A percentile compares a stretch with the other conserved stretches of the same genome.
phyloP scores from a whole-genome alignment of 2,113 vertebrate genomes.

The Syrrhaptes paradoxus region DNA sequence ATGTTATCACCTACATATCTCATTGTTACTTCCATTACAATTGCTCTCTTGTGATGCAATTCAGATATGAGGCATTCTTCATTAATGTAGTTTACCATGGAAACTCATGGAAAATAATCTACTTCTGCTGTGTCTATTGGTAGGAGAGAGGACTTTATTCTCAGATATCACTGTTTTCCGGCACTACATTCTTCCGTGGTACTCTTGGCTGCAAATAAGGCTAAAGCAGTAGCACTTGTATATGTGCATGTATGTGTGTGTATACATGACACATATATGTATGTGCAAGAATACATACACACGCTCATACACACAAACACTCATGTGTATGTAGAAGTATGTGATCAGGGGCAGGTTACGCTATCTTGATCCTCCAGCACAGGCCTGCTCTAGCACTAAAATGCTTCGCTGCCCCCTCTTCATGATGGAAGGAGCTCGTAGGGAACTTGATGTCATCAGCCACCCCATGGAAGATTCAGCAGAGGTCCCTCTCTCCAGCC shows the following conservation, averaged over 20 bases:
- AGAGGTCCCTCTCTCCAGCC: not conserved
- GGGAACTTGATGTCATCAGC: not conserved
- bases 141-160: not conserved
- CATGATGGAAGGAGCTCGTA: not conserved
- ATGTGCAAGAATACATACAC: rapidly evolving
- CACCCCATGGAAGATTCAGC: rapidly evolving
- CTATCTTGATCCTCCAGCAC: not conserved
- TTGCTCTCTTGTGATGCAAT: conserved; percentile 68
- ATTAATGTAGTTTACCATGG: conserved; percentile 71
- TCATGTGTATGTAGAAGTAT: rapidly evolving
- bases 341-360: not conserved
- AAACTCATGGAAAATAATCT: conserved; percentile 41
- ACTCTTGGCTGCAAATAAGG: not conserved
- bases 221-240: not conserved
- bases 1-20: conserved; percentile 58
- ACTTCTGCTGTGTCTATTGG: not conserved
- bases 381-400: not conserved
- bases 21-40: conserved; percentile 68
- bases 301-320: rapidly evolving
- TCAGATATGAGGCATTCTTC: conserved; percentile 65
- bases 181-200: conserved; percentile 15
- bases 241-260: not conserved
- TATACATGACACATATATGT: rapidly evolving
- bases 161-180: conserved; percentile 10
- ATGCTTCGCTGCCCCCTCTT: not conserved